These are phyloP conservation scores for Sesia bembeciformis DNA, from an alignment of 2,888 invertebrate genomes.

Conservation along the genomic window DNA sequence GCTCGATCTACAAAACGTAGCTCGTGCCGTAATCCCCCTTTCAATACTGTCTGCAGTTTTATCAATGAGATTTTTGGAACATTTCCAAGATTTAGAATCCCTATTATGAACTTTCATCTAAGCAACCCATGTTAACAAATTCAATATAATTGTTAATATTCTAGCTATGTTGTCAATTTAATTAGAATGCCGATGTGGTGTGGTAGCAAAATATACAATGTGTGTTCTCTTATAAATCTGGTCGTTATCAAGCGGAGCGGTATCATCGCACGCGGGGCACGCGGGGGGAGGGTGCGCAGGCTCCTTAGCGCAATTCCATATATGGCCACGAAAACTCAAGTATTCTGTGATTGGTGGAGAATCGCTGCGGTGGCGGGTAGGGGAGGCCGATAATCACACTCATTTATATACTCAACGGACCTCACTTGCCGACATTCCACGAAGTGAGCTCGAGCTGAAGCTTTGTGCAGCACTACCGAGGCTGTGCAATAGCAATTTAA, in stretches of 20 bases:
- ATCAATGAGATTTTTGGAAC: no score
- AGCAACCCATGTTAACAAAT: no score
- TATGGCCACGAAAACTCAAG: constrained; percentile 77
- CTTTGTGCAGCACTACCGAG: constrained; percentile 64
- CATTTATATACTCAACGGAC: constrained; percentile 72
- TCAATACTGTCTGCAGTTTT: no score
- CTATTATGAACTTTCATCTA: no score
- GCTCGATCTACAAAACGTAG: no score
- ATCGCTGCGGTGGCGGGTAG: constrained; percentile 65
- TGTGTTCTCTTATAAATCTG: constrained; percentile 34
- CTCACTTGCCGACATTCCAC: constrained; percentile 66
- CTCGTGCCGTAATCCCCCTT: no score
- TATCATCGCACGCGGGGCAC: constrained; percentile 30
- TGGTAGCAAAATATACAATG: not conserved
- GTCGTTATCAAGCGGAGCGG: constrained; percentile 53
- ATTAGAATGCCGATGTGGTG: no score
- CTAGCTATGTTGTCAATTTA: no score
- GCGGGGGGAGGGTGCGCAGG: constrained; percentile 49
- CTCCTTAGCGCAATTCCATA: constrained; percentile 80
- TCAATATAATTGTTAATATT: no score
- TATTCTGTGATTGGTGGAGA: constrained; percentile 78
- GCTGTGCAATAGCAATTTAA: constrained; percentile 71
- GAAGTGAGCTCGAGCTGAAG: constrained; percentile 66
- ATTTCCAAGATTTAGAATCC: no score
- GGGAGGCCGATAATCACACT: constrained; percentile 70